Evolutionary conservation across 1,140 invertebrate species (phyloP).

Genomic region (Pectinophora gossypiella): DNA sequence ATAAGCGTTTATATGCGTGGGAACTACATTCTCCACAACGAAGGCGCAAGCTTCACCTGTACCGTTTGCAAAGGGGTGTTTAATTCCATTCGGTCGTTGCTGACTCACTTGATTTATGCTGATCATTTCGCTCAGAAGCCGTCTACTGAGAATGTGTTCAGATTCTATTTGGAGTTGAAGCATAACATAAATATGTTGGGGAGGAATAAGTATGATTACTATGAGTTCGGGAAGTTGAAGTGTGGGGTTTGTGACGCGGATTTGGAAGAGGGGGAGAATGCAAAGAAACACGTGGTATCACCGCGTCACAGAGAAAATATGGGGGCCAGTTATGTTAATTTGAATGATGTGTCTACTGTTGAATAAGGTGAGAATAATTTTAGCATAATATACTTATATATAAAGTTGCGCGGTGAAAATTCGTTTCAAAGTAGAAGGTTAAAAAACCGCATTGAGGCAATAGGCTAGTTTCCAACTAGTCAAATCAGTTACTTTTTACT

Average conservation of each 20-base stretch:
- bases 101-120: constrained; percentile 56
- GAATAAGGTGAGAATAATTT: constrained; percentile 43
- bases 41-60: constrained; percentile 50
- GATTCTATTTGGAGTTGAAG: constrained; percentile 64
- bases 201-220: constrained; percentile 60
- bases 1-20: constrained; percentile 64
- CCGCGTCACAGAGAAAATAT: constrained; percentile 56
- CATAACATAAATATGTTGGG: constrained; percentile 62
- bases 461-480: not conserved
- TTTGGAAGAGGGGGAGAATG: constrained; percentile 52
- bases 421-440: not conserved
- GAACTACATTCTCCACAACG: constrained; percentile 52
- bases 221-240: constrained; percentile 52
- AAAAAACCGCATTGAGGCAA: not conserved
- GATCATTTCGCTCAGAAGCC: constrained; percentile 48
- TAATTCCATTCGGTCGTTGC: constrained; percentile 48
- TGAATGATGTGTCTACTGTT: constrained; percentile 43
- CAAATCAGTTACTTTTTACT: no score
- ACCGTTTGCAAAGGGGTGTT: constrained; percentile 43
- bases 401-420: not conserved
- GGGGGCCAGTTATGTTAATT: constrained; percentile 62
- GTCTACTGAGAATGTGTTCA: constrained; percentile 48
- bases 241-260: constrained; percentile 57
- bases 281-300: constrained; percentile 57
- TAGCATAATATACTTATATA: not conserved